Conservation (phyloP, 1,140 invertebrate genomes). For the Drosophila varians region DNA sequence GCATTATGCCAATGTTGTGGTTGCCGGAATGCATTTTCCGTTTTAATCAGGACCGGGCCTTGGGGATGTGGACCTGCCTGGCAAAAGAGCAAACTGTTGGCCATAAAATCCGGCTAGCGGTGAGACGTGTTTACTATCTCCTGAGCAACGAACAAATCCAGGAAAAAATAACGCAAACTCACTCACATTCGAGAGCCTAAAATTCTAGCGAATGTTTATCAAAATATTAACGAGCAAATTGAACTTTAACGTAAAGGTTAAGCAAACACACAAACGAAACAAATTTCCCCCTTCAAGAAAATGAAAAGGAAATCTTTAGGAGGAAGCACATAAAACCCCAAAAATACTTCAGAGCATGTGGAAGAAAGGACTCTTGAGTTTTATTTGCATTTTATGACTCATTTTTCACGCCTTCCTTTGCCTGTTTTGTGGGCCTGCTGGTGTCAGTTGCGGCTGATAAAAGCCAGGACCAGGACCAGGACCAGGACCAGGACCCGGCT, state of each 20-base stretch:
- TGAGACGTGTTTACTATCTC: slow-evolving; percentile 56
- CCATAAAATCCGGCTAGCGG: slow-evolving; percentile 45
- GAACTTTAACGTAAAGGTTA: slow-evolving; percentile 72
- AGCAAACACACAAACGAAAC: slow-evolving; percentile 46
- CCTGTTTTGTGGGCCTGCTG: slow-evolving; percentile 28
- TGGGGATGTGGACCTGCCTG: slow-evolving; percentile 13
- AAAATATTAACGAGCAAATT: slow-evolving; percentile 63
- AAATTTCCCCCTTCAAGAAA: slow-evolving; percentile 1
- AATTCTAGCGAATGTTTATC: slow-evolving; percentile 56
- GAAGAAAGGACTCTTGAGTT: slow-evolving; percentile 64
- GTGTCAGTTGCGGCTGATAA: slow-evolving; percentile 76
- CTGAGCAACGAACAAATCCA: slow-evolving; percentile 50
- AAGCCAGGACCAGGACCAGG: slow-evolving; percentile 50
- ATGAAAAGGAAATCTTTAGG: slow-evolving; percentile 41
- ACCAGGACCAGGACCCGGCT: background rate
- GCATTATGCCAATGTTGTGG: slow-evolving; percentile 23
- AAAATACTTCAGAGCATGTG: slow-evolving; percentile 5
- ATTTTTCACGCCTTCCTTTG: slow-evolving; percentile 69
- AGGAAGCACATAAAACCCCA: slow-evolving; percentile 36
- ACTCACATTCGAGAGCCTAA: slow-evolving; percentile 29
- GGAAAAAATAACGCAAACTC: slow-evolving; percentile 17
- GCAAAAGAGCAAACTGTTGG: slow-evolving; percentile 48
- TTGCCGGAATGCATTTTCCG: slow-evolving; percentile 39
- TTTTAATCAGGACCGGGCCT: slow-evolving; percentile 43
- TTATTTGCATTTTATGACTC: slow-evolving; percentile 81